Evolutionary conservation across 2,113 vertebrate genomes (phyloP).

Genomic region (Planiliza haematocheilus): DNA sequence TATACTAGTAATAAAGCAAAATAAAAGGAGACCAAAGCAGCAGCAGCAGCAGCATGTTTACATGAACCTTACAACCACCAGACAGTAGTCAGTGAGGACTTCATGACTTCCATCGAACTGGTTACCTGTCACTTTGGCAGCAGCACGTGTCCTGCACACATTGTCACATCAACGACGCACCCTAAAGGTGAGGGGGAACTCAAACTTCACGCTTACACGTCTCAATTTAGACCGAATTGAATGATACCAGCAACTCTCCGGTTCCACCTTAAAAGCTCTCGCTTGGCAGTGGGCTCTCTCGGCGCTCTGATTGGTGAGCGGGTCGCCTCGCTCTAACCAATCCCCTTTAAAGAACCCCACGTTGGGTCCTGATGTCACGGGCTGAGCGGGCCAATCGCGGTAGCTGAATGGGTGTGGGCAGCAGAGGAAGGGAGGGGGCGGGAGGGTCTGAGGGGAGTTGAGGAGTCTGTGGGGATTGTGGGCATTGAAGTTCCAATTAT

Average conservation of each 20-base stretch:
- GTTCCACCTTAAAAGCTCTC: slow-evolving; percentile 83
- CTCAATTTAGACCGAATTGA: slow-evolving; percentile 59
- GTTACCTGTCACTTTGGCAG: slow-evolving; percentile 1
- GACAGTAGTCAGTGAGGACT: not conserved
- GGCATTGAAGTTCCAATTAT: slow-evolving; percentile 88
- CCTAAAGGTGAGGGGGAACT: slow-evolving; percentile 11
- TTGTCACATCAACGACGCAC: slow-evolving; percentile 3
- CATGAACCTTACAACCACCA: not conserved
- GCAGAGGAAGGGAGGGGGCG: not conserved
- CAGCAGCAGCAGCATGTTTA: not conserved
- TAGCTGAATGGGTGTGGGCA: slow-evolving; percentile 70
- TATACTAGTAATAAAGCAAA: too few species aligned
- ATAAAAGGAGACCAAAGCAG: not conserved
- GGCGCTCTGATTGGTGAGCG: slow-evolving; percentile 67
- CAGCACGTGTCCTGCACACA: not conserved
- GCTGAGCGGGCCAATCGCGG: not conserved
- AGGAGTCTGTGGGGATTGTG: slow-evolving; percentile 84
- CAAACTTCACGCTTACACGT: slow-evolving; percentile 40
- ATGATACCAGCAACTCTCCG: not conserved
- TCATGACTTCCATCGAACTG: not conserved
- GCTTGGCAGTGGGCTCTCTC: slow-evolving; percentile 30
- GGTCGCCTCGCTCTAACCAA: slow-evolving; percentile 58
- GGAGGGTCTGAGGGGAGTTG: slow-evolving; percentile 34
- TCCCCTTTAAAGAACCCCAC: slow-evolving; percentile 70
- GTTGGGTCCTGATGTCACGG: slow-evolving; percentile 76